These are phyloP conservation scores for Labia minor DNA, from an alignment of 2,888 invertebrate genomes.

Conservation along the genomic window DNA sequence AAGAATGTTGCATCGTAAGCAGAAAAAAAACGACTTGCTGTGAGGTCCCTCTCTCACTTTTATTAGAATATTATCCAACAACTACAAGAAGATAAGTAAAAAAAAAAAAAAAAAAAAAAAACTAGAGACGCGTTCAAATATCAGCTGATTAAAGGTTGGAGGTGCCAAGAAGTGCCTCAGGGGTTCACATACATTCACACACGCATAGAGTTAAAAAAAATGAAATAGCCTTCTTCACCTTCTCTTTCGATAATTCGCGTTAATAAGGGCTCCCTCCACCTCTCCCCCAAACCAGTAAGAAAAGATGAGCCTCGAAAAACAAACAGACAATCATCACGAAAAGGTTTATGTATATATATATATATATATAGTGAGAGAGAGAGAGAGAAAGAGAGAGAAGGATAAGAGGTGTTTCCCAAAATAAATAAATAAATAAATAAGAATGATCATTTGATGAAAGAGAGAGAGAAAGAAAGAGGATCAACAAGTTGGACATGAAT, in stretches of 20 bases:
- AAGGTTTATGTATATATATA: not conserved
- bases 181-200: not conserved
- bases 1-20: too few species aligned
- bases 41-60: too few species aligned
- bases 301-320: not conserved
- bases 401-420: not conserved
- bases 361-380: too few species aligned
- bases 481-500: constrained; percentile 7
- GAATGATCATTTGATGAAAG: not conserved
- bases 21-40: too few species aligned
- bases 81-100: too few species aligned
- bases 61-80: too few species aligned
- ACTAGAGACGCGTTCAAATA: not conserved
- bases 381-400: not conserved
- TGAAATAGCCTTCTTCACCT: not conserved
- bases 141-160: constrained; percentile 1
- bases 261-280: not conserved
- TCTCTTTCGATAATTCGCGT: constrained; percentile 13
- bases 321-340: constrained; percentile 1
- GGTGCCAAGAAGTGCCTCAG: not conserved
- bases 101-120: not conserved
- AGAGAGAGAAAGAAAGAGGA: not conserved
- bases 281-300: too few species aligned
- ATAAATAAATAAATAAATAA: constrained; percentile 1
- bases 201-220: not conserved